Evolutionary conservation across 2,113 vertebrate genomes (phyloP).

Genomic region (Megaceryle torquata): DNA sequence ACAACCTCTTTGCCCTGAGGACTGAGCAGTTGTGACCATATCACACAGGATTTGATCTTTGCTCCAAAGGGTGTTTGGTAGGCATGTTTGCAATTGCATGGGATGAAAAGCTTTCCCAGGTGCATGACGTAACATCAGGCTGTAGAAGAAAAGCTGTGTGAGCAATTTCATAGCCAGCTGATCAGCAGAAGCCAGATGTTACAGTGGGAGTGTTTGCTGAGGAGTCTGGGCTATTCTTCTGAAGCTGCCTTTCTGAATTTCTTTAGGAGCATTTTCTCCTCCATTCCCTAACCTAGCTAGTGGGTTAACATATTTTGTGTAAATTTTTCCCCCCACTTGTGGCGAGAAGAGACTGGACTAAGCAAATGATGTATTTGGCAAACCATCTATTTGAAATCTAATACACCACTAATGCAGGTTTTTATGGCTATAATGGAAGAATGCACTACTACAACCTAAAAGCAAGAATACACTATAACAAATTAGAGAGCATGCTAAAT

Average conservation of each 20-base stretch:
- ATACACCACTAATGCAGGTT: no score
- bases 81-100: background rate
- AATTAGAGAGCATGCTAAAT: no score
- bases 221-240: background rate
- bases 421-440: no score
- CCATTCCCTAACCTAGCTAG: background rate
- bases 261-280: background rate
- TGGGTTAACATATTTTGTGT: background rate
- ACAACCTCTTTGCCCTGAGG: background rate
- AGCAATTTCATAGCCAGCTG: background rate
- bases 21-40: background rate
- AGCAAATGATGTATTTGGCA: no score
- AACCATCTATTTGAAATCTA: no score
- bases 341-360: no score
- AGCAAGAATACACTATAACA: no score
- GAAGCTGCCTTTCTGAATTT: background rate
- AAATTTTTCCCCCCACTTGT: background rate
- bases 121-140: accelerated
- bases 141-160: background rate
- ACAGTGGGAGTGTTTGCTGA: background rate
- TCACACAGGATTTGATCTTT: background rate
- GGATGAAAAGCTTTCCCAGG: background rate
- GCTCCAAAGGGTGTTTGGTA: background rate
- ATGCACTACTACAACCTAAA: no score
- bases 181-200: background rate